phyloP scores from a whole-genome alignment of 2,888 invertebrate species.

The Cacoxenus indagator region DNA sequence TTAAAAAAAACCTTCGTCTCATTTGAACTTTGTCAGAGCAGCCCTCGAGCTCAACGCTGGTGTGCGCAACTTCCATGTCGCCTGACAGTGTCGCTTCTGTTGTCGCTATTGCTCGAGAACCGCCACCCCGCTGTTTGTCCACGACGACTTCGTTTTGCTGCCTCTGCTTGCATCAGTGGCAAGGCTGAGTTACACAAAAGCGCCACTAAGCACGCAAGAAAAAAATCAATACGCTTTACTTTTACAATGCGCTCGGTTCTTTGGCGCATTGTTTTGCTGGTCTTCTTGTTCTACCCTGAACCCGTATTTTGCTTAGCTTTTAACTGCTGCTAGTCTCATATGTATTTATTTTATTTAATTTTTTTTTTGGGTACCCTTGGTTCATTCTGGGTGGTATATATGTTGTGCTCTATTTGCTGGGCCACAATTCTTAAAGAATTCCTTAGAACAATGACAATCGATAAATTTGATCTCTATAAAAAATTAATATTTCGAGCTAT shows the following conservation, averaged over 20 bases:
- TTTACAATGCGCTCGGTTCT: too few species aligned
- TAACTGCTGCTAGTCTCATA: neutral
- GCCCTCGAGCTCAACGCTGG: too few species aligned
- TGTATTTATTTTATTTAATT: neutral
- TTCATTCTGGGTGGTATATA: neutral
- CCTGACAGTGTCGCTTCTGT: neutral
- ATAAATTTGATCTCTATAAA: too few species aligned
- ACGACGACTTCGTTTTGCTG: neutral
- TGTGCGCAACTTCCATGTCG: neutral
- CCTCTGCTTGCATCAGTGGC: neutral
- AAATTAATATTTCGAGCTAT: too few species aligned
- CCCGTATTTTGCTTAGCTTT: neutral
- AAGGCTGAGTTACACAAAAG: neutral
- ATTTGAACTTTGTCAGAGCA: neutral
- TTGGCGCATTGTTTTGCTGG: too few species aligned
- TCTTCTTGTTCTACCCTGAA: too few species aligned
- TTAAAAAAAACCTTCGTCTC: neutral
- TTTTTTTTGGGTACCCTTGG: neutral
- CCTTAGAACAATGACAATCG: too few species aligned
- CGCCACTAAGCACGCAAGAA: constrained; percentile 12
- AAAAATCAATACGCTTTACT: constrained; percentile 15
- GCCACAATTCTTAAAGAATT: too few species aligned
- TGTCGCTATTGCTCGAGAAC: neutral
- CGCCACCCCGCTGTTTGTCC: neutral
- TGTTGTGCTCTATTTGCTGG: too few species aligned